These are phyloP conservation scores for Epizoanthus illoricatus DNA, from an alignment of 92 coral and sea anemone genomes.

Conservation along the genomic window DNA sequence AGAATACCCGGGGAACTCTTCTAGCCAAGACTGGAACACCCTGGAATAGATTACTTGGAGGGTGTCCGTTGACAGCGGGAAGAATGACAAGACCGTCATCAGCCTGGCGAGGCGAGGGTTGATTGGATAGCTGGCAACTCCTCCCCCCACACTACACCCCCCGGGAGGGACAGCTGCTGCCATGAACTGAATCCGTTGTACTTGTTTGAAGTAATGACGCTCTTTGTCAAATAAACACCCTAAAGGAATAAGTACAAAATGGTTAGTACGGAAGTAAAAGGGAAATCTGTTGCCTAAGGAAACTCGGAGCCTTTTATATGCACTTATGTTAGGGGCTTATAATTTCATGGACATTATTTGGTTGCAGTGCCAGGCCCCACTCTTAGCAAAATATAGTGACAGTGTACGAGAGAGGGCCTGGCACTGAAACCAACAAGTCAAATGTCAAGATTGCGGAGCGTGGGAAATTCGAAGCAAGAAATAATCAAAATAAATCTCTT, in stretches of 20 bases:
- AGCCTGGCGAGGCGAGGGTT: constrained; percentile 87
- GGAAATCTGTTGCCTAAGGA: background rate
- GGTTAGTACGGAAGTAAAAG: background rate
- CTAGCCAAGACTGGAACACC: constrained; percentile 83
- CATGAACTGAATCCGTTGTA: constrained; percentile 75
- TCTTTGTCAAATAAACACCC: constrained; percentile 88
- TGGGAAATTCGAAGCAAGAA: no score
- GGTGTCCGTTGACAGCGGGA: constrained; percentile 69
- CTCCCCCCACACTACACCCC: constrained; percentile 77
- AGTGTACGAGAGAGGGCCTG: no score
- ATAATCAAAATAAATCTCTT: no score
- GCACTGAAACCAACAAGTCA: no score
- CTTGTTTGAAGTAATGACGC: constrained; percentile 66
- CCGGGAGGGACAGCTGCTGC: constrained; percentile 95
- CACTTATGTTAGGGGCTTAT: no score
- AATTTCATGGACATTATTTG: no score
- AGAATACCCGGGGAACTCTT: constrained; percentile 96
- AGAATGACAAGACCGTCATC: constrained; percentile 90
- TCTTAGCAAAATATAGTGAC: no score
- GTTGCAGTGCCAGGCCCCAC: no score
- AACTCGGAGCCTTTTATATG: no score
- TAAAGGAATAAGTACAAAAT: constrained; percentile 25
- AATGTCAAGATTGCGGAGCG: no score
- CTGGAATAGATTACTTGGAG: constrained; percentile 77
- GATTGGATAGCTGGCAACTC: constrained; percentile 77